These are phyloP conservation scores for Siniperca obscura DNA, from an alignment of 2,797 vertebrate species.

Conservation along the genomic window DNA sequence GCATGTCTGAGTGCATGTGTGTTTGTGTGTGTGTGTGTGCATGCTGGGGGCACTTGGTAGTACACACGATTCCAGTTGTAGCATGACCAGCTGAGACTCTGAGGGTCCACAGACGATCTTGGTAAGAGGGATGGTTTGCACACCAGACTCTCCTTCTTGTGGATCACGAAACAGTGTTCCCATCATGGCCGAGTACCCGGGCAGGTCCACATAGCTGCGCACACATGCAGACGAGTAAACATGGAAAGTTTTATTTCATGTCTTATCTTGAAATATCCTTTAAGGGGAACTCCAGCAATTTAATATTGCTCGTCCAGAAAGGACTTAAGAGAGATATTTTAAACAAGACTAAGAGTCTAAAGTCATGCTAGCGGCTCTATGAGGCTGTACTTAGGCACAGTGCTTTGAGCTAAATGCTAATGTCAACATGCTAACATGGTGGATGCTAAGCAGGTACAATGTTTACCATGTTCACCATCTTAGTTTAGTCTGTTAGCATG, in stretches of 20 bases:
- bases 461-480: background rate
- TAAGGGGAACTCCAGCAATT: background rate
- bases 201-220: constrained; percentile 88
- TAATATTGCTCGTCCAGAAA: background rate
- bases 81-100: constrained; percentile 93
- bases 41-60: constrained; percentile 3
- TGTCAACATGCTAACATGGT: background rate
- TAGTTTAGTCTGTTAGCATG: background rate
- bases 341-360: background rate
- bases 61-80: constrained; percentile 90
- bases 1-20: constrained; percentile 10
- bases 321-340: background rate
- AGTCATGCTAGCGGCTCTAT: background rate
- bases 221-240: constrained; percentile 6
- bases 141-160: constrained; percentile 84
- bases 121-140: constrained; percentile 88
- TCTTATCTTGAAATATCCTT: background rate
- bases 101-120: constrained; percentile 93
- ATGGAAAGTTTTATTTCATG: background rate
- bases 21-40: constrained; percentile 1
- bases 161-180: constrained; percentile 92
- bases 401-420: background rate
- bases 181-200: constrained; percentile 91
- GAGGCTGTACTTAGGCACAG: background rate
- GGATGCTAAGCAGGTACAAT: background rate